Conservation (phyloP, 2,113 vertebrate genomes). For the Pollachius pollachius region DNA sequence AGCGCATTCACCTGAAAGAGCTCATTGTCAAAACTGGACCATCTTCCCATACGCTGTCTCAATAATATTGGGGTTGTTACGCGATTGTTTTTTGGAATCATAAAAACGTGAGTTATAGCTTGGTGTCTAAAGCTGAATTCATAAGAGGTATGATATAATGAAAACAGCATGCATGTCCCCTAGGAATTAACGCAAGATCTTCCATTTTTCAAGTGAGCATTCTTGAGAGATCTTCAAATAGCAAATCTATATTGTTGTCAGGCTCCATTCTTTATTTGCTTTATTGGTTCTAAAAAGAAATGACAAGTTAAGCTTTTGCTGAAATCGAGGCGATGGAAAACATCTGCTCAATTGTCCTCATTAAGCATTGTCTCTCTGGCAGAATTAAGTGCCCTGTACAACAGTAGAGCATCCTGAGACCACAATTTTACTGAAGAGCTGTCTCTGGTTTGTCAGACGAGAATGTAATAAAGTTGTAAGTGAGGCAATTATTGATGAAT, state of each 20-base stretch:
- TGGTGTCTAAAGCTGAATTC: constrained; percentile 1
- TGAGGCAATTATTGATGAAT: neutral
- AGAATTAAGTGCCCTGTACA: neutral
- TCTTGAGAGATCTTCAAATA: too few species aligned
- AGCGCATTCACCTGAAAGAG: constrained; percentile 43
- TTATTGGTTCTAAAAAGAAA: constrained; percentile 17
- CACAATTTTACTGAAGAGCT: neutral
- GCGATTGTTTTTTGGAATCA: neutral
- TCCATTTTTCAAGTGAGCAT: neutral
- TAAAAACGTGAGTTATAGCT: constrained; percentile 31
- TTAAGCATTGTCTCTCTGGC: too few species aligned
- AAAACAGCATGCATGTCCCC: constrained; percentile 12
- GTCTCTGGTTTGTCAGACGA: neutral
- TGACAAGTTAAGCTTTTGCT: constrained; percentile 5
- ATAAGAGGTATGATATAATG: constrained; percentile 11
- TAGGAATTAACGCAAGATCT: neutral
- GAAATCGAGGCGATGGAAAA: constrained; percentile 27
- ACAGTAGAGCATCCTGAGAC: neutral
- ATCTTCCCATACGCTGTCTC: constrained; percentile 42
- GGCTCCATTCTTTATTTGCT: neutral
- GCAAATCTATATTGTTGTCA: too few species aligned
- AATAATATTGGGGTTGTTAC: constrained; percentile 34
- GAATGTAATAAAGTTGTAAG: neutral
- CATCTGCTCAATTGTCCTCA: constrained; percentile 3
- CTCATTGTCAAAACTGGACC: constrained; percentile 58